phyloP scores from a whole-genome alignment of 1,140 invertebrate species.

The Drosophila mayri region DNA sequence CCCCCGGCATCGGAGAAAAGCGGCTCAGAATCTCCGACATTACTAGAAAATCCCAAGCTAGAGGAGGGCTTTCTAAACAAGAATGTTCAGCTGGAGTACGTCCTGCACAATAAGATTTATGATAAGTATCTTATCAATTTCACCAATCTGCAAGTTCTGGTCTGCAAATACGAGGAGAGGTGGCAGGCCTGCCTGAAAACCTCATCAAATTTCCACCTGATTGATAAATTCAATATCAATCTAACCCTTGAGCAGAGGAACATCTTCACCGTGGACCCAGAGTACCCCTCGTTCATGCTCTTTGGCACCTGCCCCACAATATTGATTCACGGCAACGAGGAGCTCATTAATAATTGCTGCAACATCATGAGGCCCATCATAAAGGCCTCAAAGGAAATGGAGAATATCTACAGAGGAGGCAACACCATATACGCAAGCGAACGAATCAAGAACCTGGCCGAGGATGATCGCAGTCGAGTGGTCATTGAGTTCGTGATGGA shows the following conservation, averaged over 20 bases:
- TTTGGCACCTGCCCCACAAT: constrained; percentile 94
- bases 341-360: constrained; percentile 90
- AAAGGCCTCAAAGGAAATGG: constrained; percentile 45
- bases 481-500: constrained; percentile 95
- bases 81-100: constrained; percentile 87
- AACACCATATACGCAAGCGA: constrained; percentile 42
- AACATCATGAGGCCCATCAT: constrained; percentile 85
- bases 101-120: constrained; percentile 91
- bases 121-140: constrained; percentile 94
- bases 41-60: constrained; percentile 38
- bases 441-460: constrained; percentile 40
- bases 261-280: constrained; percentile 92
- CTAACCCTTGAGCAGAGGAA: constrained; percentile 93
- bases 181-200: constrained; percentile 93
- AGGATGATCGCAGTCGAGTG: constrained; percentile 87
- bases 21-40: constrained; percentile 85
- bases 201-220: constrained; percentile 93
- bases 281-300: constrained; percentile 93
- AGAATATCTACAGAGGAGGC: constrained; percentile 82
- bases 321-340: constrained; percentile 95
- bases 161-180: constrained; percentile 95
- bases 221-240: constrained; percentile 96
- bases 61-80: constrained; percentile 64
- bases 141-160: constrained; percentile 94
- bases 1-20: constrained; percentile 92